These are phyloP conservation scores for Belgica antarctica DNA, from an alignment of 2,888 invertebrate species.

Conservation along the genomic window DNA sequence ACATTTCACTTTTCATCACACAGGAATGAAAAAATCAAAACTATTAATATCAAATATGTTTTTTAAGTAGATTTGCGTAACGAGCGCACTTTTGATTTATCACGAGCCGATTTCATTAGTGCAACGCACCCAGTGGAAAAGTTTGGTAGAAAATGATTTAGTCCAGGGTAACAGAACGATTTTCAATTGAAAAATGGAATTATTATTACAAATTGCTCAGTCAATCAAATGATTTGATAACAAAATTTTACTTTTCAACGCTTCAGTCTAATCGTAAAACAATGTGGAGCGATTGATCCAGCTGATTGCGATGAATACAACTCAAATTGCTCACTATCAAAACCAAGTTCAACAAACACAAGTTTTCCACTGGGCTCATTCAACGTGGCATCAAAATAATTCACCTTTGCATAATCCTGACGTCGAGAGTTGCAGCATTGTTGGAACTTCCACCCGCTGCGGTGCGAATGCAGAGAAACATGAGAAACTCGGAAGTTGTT, in stretches of 20 bases:
- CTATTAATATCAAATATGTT: conserved; percentile 42
- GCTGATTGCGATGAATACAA: not conserved
- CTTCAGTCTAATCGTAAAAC: no score
- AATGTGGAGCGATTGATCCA: not conserved
- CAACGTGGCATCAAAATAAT: conserved; percentile 7
- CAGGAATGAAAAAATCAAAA: conserved; percentile 20
- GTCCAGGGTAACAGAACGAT: no score
- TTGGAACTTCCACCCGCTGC: conserved; percentile 33
- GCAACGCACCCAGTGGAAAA: not conserved
- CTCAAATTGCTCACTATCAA: no score
- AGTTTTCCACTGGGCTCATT: not conserved
- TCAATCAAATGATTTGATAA: no score
- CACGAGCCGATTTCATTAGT: not conserved
- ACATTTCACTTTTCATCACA: no score
- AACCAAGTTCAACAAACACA: no score
- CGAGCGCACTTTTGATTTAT: conserved; percentile 34
- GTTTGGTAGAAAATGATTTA: no score
- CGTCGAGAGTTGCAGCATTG: not conserved
- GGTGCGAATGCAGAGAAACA: not conserved
- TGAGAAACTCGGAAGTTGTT: conserved; percentile 39
- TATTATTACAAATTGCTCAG: no score
- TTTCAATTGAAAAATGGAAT: no score
- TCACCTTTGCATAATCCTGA: conserved; percentile 2
- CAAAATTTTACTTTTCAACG: no score
- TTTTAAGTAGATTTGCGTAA: conserved; percentile 38